Conservation (phyloP, 2,888 invertebrate species). For the Aricia artaxerxes region DNA sequence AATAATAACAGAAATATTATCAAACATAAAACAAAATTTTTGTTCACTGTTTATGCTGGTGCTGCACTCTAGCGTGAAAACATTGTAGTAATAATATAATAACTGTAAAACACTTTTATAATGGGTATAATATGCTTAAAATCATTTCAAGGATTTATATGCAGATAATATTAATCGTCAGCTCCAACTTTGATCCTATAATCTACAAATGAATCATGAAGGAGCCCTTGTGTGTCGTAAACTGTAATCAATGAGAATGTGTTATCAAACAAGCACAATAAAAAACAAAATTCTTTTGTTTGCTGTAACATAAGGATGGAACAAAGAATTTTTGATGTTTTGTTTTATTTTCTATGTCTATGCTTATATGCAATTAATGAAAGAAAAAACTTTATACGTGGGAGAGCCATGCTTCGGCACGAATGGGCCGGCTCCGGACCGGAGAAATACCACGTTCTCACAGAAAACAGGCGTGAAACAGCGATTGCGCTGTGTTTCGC, state of each 20-base stretch:
- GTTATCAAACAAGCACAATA: neutral
- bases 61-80: too few species aligned
- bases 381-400: too few species aligned
- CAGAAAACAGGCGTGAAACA: too few species aligned
- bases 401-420: too few species aligned
- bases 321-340: neutral
- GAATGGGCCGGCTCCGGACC: too few species aligned
- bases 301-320: neutral
- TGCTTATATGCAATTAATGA: neutral
- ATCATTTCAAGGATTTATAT: neutral
- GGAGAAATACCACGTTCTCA: too few species aligned
- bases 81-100: too few species aligned
- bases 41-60: too few species aligned
- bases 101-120: too few species aligned
- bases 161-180: neutral
- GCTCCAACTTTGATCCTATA: neutral
- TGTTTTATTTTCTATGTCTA: neutral
- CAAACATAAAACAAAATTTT: too few species aligned
- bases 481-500: too few species aligned
- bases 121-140: neutral
- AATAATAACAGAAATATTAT: too few species aligned
- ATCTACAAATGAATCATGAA: neutral
- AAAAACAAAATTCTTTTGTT: slow-evolving; percentile 6
- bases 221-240: neutral
- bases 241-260: neutral